A percentile compares a stretch with the other conserved stretches of the same genome.
These are phyloP conservation scores for Smittia aterrima DNA, from an alignment of 2,888 invertebrate species.

Conservation along the genomic window DNA sequence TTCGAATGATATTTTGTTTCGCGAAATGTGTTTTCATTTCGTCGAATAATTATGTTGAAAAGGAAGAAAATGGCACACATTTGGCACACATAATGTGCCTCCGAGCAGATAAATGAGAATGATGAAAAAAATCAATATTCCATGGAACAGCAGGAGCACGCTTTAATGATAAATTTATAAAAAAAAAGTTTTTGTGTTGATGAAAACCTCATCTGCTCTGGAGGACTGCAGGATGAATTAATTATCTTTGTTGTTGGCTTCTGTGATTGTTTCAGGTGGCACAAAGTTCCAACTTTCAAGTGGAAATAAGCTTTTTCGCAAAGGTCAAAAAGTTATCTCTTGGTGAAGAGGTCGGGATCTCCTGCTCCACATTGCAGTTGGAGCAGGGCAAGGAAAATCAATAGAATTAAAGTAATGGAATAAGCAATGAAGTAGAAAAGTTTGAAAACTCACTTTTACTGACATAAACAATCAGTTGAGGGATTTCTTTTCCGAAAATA, in stretches of 20 bases:
- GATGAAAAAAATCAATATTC: constrained; percentile 40
- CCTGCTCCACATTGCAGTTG: neutral
- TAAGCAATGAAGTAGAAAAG: neutral
- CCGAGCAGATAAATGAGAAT: constrained; percentile 33
- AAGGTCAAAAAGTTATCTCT: too few species aligned
- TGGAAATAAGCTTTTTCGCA: too few species aligned
- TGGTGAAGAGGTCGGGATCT: neutral
- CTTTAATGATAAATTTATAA: constrained; percentile 38
- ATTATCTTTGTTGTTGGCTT: neutral
- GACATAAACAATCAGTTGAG: neutral
- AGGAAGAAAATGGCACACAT: constrained; percentile 35
- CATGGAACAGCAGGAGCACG: constrained; percentile 17
- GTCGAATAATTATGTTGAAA: constrained; percentile 17
- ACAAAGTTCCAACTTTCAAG: too few species aligned
- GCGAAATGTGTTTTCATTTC: too few species aligned
- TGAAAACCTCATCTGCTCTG: constrained; percentile 10
- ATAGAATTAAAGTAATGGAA: constrained; percentile 15
- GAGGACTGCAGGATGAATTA: neutral
- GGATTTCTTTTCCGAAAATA: neutral
- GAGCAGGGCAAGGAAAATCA: neutral
- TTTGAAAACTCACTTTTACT: neutral
- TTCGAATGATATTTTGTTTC: neutral
- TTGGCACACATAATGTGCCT: constrained; percentile 26
- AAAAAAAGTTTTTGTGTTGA: constrained; percentile 1
- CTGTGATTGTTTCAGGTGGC: neutral